Conservation (phyloP, 2,113 vertebrate species). For the Donacobius atricapilla region DNA sequence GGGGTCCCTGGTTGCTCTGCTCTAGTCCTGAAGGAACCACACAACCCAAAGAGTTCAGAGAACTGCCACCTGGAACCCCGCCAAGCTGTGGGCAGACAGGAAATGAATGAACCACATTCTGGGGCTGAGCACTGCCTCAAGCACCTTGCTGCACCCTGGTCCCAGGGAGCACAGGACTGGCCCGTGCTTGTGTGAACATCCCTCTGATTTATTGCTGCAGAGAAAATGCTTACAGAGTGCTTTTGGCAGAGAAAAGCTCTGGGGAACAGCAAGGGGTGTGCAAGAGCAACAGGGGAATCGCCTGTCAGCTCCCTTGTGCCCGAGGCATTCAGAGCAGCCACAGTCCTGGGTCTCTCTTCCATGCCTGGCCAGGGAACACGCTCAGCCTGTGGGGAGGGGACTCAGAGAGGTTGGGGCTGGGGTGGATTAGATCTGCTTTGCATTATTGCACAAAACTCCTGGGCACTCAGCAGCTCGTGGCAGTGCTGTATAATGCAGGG, state of each 20-base stretch:
- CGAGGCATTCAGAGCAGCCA: background rate
- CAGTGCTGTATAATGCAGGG: background rate
- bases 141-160: background rate
- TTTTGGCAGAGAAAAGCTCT: background rate
- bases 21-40: background rate
- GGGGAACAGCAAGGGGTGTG: background rate
- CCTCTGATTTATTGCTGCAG: conserved; percentile 15
- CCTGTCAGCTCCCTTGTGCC: background rate
- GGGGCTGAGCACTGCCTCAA: background rate
- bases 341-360: background rate
- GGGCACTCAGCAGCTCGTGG: background rate
- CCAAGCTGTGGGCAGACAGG: background rate
- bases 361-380: fast-evolving
- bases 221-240: background rate
- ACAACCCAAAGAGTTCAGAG: background rate
- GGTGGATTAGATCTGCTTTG: conserved; percentile 16
- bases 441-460: conserved; percentile 10
- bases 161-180: background rate
- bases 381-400: background rate
- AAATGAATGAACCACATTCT: background rate
- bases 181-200: background rate
- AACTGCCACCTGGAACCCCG: fast-evolving
- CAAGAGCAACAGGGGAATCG: background rate
- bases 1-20: background rate
- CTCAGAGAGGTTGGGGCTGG: background rate